These are phyloP conservation scores for Perizoma affinitatum DNA, from an alignment of 2,888 invertebrate genomes.

Conservation along the genomic window DNA sequence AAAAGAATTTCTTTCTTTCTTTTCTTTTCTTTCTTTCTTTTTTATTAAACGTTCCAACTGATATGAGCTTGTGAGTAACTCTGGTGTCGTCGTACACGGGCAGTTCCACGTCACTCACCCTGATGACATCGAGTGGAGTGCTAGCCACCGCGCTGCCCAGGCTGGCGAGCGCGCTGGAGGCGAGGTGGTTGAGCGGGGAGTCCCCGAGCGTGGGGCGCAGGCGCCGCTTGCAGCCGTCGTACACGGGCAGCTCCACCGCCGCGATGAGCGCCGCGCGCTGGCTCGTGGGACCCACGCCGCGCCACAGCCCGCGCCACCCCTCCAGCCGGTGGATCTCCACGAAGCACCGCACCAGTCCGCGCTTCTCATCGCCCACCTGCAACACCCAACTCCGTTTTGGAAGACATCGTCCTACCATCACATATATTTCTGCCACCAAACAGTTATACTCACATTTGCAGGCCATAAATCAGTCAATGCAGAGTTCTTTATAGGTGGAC, in stretches of 20 bases:
- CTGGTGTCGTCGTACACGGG: too few relatives aligned
- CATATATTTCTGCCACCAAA: too few relatives aligned
- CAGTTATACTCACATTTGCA: too few relatives aligned
- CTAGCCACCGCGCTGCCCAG: conserved; percentile 96
- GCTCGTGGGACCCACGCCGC: conserved; percentile 96
- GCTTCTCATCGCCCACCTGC: conserved; percentile 83
- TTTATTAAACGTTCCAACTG: too few relatives aligned
- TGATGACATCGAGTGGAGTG: conserved; percentile 96
- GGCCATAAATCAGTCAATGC: too few relatives aligned
- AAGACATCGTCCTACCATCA: too few relatives aligned
- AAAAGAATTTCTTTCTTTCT: too few relatives aligned
- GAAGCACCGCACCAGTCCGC: conserved; percentile 90
- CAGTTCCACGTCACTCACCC: conserved; percentile 81
- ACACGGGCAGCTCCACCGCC: conserved; percentile 96
- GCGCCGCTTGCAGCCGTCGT: conserved; percentile 94
- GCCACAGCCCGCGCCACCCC: conserved; percentile 94
- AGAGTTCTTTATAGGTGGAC: too few relatives aligned
- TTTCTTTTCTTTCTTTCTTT: too few relatives aligned
- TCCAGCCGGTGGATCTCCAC: conserved; percentile 92
- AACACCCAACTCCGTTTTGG: too few relatives aligned
- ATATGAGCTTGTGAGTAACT: too few relatives aligned
- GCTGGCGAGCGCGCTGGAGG: conserved; percentile 95
- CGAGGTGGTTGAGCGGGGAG: conserved; percentile 92
- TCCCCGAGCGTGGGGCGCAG: conserved; percentile 89
- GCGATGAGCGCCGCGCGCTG: conserved; percentile 97